These are phyloP conservation scores for Ischnus inquisitorius DNA, from an alignment of 2,888 invertebrate genomes.

Conservation along the genomic window DNA sequence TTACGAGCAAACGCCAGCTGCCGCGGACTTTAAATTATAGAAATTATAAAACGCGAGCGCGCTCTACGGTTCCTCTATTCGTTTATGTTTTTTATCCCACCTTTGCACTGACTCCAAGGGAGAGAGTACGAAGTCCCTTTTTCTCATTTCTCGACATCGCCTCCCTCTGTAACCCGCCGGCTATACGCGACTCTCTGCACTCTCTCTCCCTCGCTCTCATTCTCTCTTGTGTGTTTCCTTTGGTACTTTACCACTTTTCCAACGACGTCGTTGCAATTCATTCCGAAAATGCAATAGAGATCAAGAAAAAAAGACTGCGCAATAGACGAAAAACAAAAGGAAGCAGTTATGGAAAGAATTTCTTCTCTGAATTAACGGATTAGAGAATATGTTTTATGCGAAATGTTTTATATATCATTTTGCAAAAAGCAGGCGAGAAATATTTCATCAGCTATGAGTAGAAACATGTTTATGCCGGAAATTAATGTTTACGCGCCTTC, in stretches of 20 bases:
- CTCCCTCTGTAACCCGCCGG: constrained; percentile 1
- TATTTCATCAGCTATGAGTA: background rate
- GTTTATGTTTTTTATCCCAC: constrained; percentile 58
- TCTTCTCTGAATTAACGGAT: background rate
- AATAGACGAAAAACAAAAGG: constrained; percentile 12
- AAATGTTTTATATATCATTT: background rate
- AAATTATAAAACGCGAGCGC: constrained; percentile 84
- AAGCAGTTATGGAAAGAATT: background rate
- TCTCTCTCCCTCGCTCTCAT: too few species aligned
- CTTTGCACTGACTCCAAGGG: constrained; percentile 49
- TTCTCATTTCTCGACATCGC: constrained; percentile 35
- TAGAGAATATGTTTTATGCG: background rate
- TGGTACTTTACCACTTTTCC: constrained; percentile 68
- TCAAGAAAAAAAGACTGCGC: background rate
- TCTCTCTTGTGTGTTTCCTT: constrained; percentile 66
- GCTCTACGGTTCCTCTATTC: constrained; percentile 67
- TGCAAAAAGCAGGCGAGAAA: background rate
- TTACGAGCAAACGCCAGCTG: constrained; percentile 85
- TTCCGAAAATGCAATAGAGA: constrained; percentile 33
- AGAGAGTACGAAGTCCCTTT: constrained; percentile 50
- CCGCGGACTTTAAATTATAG: constrained; percentile 85
- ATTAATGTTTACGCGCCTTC: background rate
- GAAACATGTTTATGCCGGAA: background rate
- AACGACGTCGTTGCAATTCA: constrained; percentile 63
- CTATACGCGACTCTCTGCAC: constrained; percentile 43